Base-by-base conservation (phyloP, 2,113 vertebrate genomes). In the Sapayoa aenigma region DNA sequence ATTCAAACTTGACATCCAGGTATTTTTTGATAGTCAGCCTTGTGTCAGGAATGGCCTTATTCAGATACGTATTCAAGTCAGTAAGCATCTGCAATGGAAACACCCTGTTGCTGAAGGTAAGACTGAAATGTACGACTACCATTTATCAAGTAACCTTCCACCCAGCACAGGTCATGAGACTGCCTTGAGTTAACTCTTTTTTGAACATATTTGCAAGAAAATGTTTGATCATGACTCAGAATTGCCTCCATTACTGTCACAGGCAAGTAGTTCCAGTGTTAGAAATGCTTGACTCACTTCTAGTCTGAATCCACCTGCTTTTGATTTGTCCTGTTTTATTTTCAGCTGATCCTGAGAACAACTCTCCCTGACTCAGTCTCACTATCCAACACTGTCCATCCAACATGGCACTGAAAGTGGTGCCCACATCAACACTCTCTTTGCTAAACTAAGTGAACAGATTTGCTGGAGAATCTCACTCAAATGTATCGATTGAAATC, bases 1-100 rank as follows among this genome's bases (percentile, higher is more conserved):
- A 99, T 77, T 99, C 99, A 90, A 99, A 99, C 97, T 99, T 99
- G 81, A 99, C 99, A 46, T 99, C 99, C 97, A 99, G 98, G 96
- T 99, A 99, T 91, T 99, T 99, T 96, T 99, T 98, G 97, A 99
- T 99, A 95, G 99, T 99, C 95, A 99, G 98, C 78, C 99, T 99
- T 5, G 99, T 99, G 98, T 99, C 99, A 3, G 99, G 99, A 97
- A 99, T 99, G 92, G 99, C 99, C 96, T 99, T 99, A 93, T 99
- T 98, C 83, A 99, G 98, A 91, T 99, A 99, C 0, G 99, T 99
- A 97, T 99, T 99, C 97, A 99, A 97, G 87, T 99, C 99, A 24
- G 99, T 99, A 75, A 99, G 98, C 99, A 99, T 99, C 99, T 99
- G 97, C 62, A 94, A 24, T 21, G 53, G 53, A 94, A 94, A 80